A percentile compares a stretch with the other conserved stretches of the same genome.
These are phyloP conservation scores for Pangasius djambal DNA, from an alignment of 2,797 vertebrate species.

Conservation along the genomic window DNA sequence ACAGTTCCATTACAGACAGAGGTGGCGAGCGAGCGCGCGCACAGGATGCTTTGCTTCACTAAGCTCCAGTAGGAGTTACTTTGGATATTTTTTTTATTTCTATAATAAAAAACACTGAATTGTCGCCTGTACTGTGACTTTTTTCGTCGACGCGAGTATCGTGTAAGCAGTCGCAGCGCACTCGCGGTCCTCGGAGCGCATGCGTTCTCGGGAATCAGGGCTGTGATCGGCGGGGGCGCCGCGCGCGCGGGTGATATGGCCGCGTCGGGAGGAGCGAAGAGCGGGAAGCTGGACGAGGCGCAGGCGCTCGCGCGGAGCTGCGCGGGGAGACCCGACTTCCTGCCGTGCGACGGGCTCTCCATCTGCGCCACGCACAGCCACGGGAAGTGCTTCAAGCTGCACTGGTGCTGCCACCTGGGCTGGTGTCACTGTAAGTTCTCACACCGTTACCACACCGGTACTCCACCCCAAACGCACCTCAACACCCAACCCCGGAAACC, in stretches of 20 bases:
- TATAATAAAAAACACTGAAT: neutral
- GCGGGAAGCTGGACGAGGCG: conserved; percentile 87
- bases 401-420: conserved; percentile 99
- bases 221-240: conserved; percentile 42
- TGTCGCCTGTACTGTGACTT: neutral
- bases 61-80: conserved; percentile 16
- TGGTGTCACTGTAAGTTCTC: conserved; percentile 98
- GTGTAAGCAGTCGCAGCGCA: neutral
- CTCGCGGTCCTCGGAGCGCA: conserved; percentile 16
- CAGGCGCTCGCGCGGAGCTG: conserved; percentile 96
- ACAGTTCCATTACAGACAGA: neutral
- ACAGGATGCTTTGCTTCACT: neutral
- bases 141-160: neutral
- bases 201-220: conserved; percentile 35
- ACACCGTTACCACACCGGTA: neutral
- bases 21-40: neutral
- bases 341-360: conserved; percentile 96
- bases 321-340: conserved; percentile 96
- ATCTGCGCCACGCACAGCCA: conserved; percentile 98
- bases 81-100: neutral
- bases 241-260: conserved; percentile 40
- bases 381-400: conserved; percentile 98
- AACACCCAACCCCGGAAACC: neutral
- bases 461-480: neutral
- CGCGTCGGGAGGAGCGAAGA: conserved; percentile 50